These are phyloP conservation scores for Eonycteris spelaea DNA, from an alignment of 2,113 vertebrate genomes.

Conservation along the genomic window DNA sequence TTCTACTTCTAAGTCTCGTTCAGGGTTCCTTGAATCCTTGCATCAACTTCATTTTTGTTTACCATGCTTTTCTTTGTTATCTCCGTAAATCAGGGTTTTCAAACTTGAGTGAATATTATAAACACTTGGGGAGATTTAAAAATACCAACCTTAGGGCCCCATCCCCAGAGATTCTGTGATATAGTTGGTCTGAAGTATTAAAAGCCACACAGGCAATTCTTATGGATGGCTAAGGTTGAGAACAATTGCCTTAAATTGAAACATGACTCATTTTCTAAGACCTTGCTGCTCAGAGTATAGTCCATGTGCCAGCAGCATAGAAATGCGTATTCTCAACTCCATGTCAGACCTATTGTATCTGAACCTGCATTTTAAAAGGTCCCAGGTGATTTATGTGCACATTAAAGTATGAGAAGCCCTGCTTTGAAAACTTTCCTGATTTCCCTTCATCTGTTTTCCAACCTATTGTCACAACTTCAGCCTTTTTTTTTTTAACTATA, in stretches of 20 bases:
- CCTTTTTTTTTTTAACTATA: constrained; percentile 2
- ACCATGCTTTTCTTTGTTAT: not conserved
- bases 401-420: not conserved
- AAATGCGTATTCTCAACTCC: not conserved
- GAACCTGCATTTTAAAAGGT: not conserved
- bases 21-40: not conserved
- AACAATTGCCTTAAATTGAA: not conserved
- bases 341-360: not conserved
- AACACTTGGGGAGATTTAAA: constrained; percentile 33
- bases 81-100: not conserved
- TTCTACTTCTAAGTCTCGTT: not conserved
- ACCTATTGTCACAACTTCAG: not conserved
- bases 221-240: not conserved
- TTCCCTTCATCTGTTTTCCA: constrained; percentile 20
- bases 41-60: constrained; percentile 36
- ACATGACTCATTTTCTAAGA: not conserved
- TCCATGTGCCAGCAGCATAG: not conserved
- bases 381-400: not conserved
- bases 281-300: not conserved
- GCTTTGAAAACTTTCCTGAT: not conserved
- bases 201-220: not conserved
- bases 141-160: not conserved
- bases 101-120: not conserved
- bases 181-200: not conserved
- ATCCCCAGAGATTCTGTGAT: not conserved